Evolutionary conservation across 2,113 vertebrate genomes (phyloP).

Genomic region (Paedocypris sp.): DNA sequence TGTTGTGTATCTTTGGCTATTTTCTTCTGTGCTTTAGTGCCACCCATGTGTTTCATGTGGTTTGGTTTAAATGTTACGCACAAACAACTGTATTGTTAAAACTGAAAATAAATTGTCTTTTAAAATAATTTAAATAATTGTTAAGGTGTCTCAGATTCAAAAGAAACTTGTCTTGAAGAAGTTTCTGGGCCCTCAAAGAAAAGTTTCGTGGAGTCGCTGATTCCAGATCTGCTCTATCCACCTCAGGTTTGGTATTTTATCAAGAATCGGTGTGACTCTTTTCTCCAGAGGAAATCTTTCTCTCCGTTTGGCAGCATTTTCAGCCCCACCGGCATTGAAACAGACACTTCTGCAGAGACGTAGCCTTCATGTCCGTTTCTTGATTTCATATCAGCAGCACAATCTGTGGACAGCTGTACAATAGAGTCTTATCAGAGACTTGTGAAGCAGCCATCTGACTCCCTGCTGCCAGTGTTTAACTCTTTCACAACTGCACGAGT

Average conservation of each 20-base stretch:
- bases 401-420: slow-evolving; percentile 28
- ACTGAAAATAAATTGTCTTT: too few relatives aligned
- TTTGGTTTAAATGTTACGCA: too few relatives aligned
- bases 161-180: too few relatives aligned
- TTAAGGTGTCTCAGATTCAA: too few relatives aligned
- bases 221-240: slow-evolving; percentile 22
- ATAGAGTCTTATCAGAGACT: slow-evolving; percentile 12
- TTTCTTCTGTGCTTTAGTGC: too few relatives aligned
- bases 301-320: slow-evolving; percentile 34
- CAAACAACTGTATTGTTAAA: too few relatives aligned
- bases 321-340: slow-evolving; percentile 40
- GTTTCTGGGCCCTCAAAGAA: too few relatives aligned
- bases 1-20: too few relatives aligned
- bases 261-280: slow-evolving; percentile 21
- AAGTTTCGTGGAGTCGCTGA: too few relatives aligned
- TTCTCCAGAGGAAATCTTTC: slow-evolving; percentile 24
- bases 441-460: slow-evolving; percentile 10
- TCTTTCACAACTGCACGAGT: neutral
- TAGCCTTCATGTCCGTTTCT: slow-evolving; percentile 7
- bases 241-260: slow-evolving; percentile 20
- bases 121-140: too few relatives aligned
- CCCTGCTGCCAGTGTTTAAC: slow-evolving; percentile 12
- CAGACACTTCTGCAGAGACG: slow-evolving; percentile 21
- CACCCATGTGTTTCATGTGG: too few relatives aligned
- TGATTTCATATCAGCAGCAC: slow-evolving; percentile 21